Conservation (phyloP, 2,797 vertebrate genomes). For the Synanceia verrucosa region DNA sequence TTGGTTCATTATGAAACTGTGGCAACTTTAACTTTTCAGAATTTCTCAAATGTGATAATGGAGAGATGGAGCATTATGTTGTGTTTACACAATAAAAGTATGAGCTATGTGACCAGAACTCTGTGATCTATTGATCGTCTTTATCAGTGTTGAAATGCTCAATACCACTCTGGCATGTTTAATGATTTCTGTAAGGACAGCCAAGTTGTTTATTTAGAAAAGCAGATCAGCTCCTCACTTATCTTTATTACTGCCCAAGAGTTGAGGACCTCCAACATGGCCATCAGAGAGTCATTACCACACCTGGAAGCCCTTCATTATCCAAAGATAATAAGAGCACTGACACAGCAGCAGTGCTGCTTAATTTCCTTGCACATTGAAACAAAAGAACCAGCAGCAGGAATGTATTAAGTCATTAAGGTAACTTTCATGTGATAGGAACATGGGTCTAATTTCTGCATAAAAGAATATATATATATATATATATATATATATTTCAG, state of each 20-base stretch:
- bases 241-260: slow-evolving; percentile 7
- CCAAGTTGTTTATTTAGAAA: slow-evolving; percentile 8
- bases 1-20: too few relatives aligned
- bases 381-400: background rate
- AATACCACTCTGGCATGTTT: slow-evolving; percentile 1
- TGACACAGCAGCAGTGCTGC: background rate
- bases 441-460: background rate
- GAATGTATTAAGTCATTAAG: background rate
- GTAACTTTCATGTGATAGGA: background rate
- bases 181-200: slow-evolving; percentile 11
- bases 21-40: too few relatives aligned
- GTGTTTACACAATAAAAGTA: background rate
- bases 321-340: slow-evolving; percentile 2
- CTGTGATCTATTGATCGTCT: background rate
- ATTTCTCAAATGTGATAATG: background rate
- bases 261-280: background rate
- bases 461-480: too few relatives aligned
- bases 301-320: slow-evolving; percentile 7
- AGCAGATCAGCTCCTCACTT: slow-evolving; percentile 5
- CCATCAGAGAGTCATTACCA: background rate
- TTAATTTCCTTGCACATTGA: background rate
- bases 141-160: background rate
- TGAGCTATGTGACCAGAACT: background rate
- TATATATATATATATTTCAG: background rate
- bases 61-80: background rate